Evolutionary conservation across 2,888 invertebrate species (phyloP), one percentile per base, ranked within the genome.

Genomic region (Lasioglossum oenotherae): DNA sequence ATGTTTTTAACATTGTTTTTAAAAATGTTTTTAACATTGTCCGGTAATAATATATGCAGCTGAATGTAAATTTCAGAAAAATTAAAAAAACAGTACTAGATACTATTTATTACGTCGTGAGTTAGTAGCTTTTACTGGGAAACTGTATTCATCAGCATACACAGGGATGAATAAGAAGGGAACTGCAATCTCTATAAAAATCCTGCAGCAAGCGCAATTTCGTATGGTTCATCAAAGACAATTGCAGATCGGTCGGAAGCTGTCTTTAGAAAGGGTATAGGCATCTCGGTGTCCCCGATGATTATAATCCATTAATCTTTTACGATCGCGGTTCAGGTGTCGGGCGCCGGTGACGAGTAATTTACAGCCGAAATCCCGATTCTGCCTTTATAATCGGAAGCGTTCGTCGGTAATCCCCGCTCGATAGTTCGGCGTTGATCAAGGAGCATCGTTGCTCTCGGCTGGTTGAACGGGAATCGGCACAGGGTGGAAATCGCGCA

Each of bases 361-460:
- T 87, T 64, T 82, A 80, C 83, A 80, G 41, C 72, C 74, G 46
- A 79, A 81, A 83, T 86, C 74, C 75, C 23, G 79, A 53, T 71
- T 44, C 72, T 80, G 73, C 78, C 79, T 84, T 80, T 75, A 78
- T 87, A 86, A 85, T 86, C 85, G 87, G 75, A 74, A 83, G 71
- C 71, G 41, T 38, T 41, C 84, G 79, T 41, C 72, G 91, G 78
- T 89, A 88, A 89, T 86, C 82, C 88, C 67, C 64, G 82, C 27
- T 44, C 76, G 85, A 85, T 87, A 82, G 81, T 57, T 75, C 80
- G 73, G 82, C 74, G 71, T 83, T 79, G 90, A 91, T 90, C 88
- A 87, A 81, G 83, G 82, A 85, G 88, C 86, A 79, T 12, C 83
- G 67, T 74, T 67, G 75, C 78, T 49, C 27, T 35, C 72, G 83